phyloP scores from a whole-genome alignment of 2,113 vertebrate genomes.

The Bettongia penicillata region DNA sequence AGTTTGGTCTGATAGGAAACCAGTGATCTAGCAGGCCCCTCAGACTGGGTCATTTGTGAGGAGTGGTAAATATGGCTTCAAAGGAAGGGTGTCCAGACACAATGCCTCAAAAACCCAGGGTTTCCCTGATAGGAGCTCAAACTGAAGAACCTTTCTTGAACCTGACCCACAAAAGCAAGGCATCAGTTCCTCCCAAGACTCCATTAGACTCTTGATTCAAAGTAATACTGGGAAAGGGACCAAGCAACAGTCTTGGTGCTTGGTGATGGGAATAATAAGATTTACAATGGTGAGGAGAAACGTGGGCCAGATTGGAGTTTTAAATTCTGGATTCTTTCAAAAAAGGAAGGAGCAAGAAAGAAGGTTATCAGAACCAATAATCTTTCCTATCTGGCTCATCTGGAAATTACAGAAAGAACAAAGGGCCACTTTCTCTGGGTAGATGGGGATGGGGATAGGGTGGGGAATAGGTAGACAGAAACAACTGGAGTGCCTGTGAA shows the following conservation, averaged over 20 bases:
- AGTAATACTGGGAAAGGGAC: too few species aligned
- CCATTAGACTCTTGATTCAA: too few species aligned
- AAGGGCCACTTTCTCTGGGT: neutral
- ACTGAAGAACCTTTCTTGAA: too few species aligned
- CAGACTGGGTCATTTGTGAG: neutral
- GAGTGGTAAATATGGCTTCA: neutral
- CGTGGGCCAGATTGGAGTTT: neutral
- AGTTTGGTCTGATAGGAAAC: neutral
- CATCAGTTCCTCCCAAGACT: too few species aligned
- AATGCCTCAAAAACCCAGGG: neutral
- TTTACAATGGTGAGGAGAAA: neutral
- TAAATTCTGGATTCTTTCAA: neutral
- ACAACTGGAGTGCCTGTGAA: neutral
- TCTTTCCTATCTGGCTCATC: neutral
- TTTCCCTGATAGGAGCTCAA: too few species aligned
- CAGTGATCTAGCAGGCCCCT: neutral
- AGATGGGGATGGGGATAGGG: neutral
- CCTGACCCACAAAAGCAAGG: too few species aligned
- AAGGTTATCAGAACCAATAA: neutral
- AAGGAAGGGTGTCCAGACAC: neutral
- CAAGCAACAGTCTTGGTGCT: too few species aligned
- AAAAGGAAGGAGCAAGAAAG: neutral
- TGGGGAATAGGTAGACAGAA: neutral
- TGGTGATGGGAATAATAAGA: neutral
- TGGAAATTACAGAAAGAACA: neutral